Base-by-base conservation (phyloP, 2,797 vertebrate genomes). In the Cyprinella venusta region DNA sequence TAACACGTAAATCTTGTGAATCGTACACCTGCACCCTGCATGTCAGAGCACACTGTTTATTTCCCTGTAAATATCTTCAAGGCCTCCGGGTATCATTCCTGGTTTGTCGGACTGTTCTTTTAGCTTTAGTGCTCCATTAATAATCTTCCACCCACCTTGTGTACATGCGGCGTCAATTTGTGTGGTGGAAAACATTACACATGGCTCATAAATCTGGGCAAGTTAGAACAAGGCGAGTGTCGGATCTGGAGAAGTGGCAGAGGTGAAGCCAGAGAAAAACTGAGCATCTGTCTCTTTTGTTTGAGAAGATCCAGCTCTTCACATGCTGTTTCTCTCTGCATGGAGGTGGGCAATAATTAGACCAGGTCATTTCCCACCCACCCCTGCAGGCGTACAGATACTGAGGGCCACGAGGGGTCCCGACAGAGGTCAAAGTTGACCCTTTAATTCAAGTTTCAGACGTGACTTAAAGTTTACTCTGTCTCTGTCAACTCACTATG, bases 201-300 rank as follows among this genome's bases (percentile, higher is more conserved):
- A 78, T 13, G 70, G 24, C 52, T 70, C 65, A 79, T 87, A 85
- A 87, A 88, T 87, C 79, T 83, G 76, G 80, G 75, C 84, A 78
- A 30, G 88, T 83, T 75, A 33, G 52, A 76, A 87, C 90, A 64
- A 36, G 70, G 42, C 24, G 9, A n/a, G 48, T 36, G 24, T 0
- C 10, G 50, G 40, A 24, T 76, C 36, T 76, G 52, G 52, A 76
- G 33, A 21, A 78, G 76, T 76, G 48, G 50, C 21, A 70, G 75
- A 71, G 40, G 19, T 40, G 67, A 71, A 61, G 8, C 8, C 50
- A 68, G 33, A 76, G 54, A 79, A 72, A 52, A 33, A 72, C 12
- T 67, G 38, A 80, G 63, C 69, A 70, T 59, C 76, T 78, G 54
- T 52, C 13, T 82, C 72, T 82, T 86, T 84, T 80, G 63, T 86